Percentiles rank a stretch among this genome's conserved stretches.
Evolutionary conservation across 2,113 vertebrate genomes (phyloP).

Genomic region (Alaudala cheleensis): DNA sequence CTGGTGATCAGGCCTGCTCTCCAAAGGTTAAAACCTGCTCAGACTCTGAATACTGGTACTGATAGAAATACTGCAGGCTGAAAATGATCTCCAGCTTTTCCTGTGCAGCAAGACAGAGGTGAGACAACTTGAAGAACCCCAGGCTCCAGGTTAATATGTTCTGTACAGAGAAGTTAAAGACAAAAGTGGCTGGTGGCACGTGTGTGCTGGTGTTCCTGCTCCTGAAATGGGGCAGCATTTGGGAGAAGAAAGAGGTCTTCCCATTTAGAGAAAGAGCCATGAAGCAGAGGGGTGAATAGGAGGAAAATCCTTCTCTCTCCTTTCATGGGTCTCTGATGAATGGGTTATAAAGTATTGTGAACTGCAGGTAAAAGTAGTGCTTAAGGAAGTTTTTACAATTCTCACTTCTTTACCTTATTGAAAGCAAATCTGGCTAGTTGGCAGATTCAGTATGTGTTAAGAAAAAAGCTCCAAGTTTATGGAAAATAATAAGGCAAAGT

Average conservation of each 20-base stretch:
- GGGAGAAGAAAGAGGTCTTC: not conserved
- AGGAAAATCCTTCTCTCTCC: not conserved
- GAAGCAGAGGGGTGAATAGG: not conserved
- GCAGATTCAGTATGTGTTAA: not conserved
- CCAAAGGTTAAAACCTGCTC: not conserved
- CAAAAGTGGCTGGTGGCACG: not conserved
- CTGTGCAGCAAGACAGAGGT: not conserved
- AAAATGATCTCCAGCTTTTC: not conserved
- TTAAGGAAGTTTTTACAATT: not conserved
- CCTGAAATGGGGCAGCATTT: not conserved
- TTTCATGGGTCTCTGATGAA: not conserved
- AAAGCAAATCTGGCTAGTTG: not conserved
- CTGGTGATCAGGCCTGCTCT: not conserved
- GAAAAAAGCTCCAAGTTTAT: not conserved
- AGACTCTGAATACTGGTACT: not conserved
- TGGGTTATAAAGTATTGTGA: not conserved
- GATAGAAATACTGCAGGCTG: not conserved
- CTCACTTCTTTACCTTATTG: not conserved
- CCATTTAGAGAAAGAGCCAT: not conserved
- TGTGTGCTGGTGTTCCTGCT: not conserved
- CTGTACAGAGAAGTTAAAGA: not conserved
- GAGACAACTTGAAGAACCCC: not conserved
- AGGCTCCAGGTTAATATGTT: not conserved
- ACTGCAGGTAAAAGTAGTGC: not conserved
- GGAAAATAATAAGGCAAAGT: not conserved